These are phyloP conservation scores for Eupristina koningsbergeri DNA, from an alignment of 1,140 invertebrate species.

Conservation along the genomic window DNA sequence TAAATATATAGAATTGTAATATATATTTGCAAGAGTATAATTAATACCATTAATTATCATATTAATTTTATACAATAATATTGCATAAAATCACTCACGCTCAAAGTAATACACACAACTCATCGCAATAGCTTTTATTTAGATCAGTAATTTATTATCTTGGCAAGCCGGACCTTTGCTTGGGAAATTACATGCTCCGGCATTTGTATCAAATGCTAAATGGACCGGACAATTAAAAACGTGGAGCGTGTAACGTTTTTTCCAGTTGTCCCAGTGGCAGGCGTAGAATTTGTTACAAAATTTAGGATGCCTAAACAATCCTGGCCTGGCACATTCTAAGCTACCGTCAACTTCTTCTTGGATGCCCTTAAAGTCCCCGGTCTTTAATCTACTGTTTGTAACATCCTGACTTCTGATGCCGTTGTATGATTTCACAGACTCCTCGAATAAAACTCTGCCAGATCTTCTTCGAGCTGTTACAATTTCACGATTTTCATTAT, in stretches of 20 bases:
- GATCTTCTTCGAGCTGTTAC: slow-evolving; percentile 41
- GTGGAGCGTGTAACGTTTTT: slow-evolving; percentile 84
- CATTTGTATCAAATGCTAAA: slow-evolving; percentile 82
- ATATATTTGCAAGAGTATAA: slow-evolving; percentile 4
- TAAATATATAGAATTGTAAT: not conserved
- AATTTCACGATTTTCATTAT: not conserved
- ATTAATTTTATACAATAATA: not conserved
- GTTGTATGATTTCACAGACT: slow-evolving; percentile 29
- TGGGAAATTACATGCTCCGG: slow-evolving; percentile 88
- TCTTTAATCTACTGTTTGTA: slow-evolving; percentile 74
- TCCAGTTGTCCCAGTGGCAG: slow-evolving; percentile 87
- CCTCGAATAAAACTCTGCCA: slow-evolving; percentile 50
- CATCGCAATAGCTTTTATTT: slow-evolving; percentile 26
- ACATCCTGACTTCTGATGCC: slow-evolving; percentile 45
- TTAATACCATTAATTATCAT: not conserved
- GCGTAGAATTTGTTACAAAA: slow-evolving; percentile 90
- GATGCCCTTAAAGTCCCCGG: slow-evolving; percentile 64
- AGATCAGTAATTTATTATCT: slow-evolving; percentile 79
- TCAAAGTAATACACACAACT: not conserved
- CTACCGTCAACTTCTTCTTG: slow-evolving; percentile 78
- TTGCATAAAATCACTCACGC: not conserved
- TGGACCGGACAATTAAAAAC: slow-evolving; percentile 88
- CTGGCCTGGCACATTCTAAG: slow-evolving; percentile 82
- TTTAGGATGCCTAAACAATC: slow-evolving; percentile 87
- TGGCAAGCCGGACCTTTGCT: slow-evolving; percentile 85